Evolutionary conservation across 2,888 invertebrate genomes (phyloP).

Genomic region (Epicampocera succincta): DNA sequence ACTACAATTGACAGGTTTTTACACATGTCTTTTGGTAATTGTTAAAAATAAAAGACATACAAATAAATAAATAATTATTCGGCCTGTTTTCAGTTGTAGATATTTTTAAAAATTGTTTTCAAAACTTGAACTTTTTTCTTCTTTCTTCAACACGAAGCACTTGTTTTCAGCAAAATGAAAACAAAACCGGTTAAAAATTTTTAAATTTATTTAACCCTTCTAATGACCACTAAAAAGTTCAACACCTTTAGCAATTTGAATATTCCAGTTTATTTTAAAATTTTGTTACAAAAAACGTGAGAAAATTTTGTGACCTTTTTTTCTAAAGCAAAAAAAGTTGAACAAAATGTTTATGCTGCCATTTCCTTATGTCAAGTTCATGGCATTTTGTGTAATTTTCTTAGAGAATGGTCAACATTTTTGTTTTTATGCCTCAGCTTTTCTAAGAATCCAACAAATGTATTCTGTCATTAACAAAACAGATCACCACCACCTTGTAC

Average conservation of each 20-base stretch:
- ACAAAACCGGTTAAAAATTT: slow-evolving; percentile 4
- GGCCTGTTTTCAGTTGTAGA: not conserved
- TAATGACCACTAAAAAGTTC: slow-evolving; percentile 61
- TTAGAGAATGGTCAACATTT: slow-evolving; percentile 63
- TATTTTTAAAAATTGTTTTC: not conserved
- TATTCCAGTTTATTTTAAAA: slow-evolving; percentile 28
- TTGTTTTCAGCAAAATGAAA: slow-evolving; percentile 35
- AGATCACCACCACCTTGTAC: slow-evolving; percentile 65
- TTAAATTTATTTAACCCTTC: slow-evolving; percentile 56
- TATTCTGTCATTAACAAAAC: slow-evolving; percentile 37
- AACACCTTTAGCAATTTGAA: slow-evolving; percentile 54
- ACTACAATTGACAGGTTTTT: slow-evolving; percentile 78
- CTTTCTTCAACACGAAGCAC: slow-evolving; percentile 19
- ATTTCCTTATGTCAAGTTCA: slow-evolving; percentile 57
- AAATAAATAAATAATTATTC: slow-evolving; percentile 27
- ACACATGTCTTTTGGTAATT: slow-evolving; percentile 3
- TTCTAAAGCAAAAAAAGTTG: not conserved
- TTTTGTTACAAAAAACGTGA: slow-evolving; percentile 58
- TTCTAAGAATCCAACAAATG: slow-evolving; percentile 40
- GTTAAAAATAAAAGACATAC: slow-evolving; percentile 7
- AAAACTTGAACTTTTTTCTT: not conserved
- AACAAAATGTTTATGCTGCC: not conserved
- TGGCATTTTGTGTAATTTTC: slow-evolving; percentile 55
- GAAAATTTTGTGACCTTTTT: slow-evolving; percentile 55
- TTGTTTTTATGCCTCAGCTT: not conserved